Evolutionary conservation across 2,113 vertebrate species (phyloP), one percentile per base, ranked within the genome.

Genomic region (Albula glossodonta): DNA sequence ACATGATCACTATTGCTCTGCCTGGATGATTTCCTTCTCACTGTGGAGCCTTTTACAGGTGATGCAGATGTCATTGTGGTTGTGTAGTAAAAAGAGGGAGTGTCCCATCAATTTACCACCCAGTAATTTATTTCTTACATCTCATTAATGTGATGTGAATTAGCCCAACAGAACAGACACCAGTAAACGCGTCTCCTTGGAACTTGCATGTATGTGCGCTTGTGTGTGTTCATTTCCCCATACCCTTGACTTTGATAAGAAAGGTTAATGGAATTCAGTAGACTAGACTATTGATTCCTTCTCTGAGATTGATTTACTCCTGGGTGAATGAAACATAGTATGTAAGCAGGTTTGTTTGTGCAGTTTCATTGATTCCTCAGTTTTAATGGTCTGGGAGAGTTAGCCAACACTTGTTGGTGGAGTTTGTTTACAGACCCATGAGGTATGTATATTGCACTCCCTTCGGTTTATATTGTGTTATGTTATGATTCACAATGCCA

Each of bases 291-390:
- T 81, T 25, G 51, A 81, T 81, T 19, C 80, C 9, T 13, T 51
- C 11, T 81, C 79, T 81, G 31, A 48, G 78, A 1, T 11, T 79
- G 48, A 8, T 79, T 8, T 50, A 17, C 15, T 80, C 41, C 48
- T 81, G 2, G 12, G 19, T 81, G 80, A 52, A 7, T 22, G 19
- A 6, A 25, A 10, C 6, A 8, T 7, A 66, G 22, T 81, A 51
- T 81, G 50, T 81, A 81, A 81, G 50, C 80, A 81, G 48, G 51
- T 25, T 81, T 81, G 51, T 81, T 81, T n/a, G 50, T 22, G 22
- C 51, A 53, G 48, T 81, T n/a, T 81, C 80, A 51, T 51, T 12
- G 50, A 52, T 81, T 11, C 13, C 49, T 50, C 13, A 8, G 2
- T 49, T 78, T 78, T 78, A 78, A 78, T 78, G 77, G 11, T 78